A percentile compares a stretch with the other conserved stretches of the same genome.
Evolutionary conservation across 2,113 vertebrate species (phyloP).

Genomic region (Channa argus): DNA sequence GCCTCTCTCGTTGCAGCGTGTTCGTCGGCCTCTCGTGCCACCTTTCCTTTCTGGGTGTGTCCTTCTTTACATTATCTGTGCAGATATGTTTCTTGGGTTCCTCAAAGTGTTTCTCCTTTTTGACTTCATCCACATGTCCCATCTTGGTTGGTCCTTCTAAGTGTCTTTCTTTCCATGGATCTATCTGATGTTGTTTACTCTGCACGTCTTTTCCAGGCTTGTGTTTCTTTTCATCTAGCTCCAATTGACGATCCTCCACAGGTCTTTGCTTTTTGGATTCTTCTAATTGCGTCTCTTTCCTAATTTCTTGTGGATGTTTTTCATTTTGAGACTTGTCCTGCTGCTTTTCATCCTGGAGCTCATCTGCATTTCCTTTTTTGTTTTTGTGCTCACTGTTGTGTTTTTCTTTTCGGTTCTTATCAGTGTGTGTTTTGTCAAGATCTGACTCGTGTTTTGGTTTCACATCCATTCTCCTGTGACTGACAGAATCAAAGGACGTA

Average conservation of each 20-base stretch:
- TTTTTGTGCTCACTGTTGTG: constrained; percentile 42
- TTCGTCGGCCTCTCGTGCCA: constrained; percentile 23
- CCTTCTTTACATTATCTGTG: constrained; percentile 31
- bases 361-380: constrained; percentile 40
- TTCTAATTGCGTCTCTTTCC: constrained; percentile 45
- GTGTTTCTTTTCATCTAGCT: constrained; percentile 42
- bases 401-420: constrained; percentile 69
- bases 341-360: constrained; percentile 50
- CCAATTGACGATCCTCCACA: constrained; percentile 12
- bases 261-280: constrained; percentile 25
- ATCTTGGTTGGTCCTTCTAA: constrained; percentile 56
- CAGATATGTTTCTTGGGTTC: constrained; percentile 40
- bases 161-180: constrained; percentile 50
- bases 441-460: constrained; percentile 60
- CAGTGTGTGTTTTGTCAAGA: constrained; percentile 64
- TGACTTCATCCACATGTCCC: constrained; percentile 39
- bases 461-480: constrained; percentile 67
- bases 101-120: constrained; percentile 27
- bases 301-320: constrained; percentile 39
- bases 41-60: constrained; percentile 47
- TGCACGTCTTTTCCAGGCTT: constrained; percentile 29
- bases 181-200: constrained; percentile 51
- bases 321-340: constrained; percentile 45
- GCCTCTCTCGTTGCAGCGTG: constrained; percentile 24
- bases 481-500: constrained; percentile 64